These are phyloP conservation scores for Synanceia verrucosa DNA, from an alignment of 2,797 vertebrate genomes.

Conservation along the genomic window DNA sequence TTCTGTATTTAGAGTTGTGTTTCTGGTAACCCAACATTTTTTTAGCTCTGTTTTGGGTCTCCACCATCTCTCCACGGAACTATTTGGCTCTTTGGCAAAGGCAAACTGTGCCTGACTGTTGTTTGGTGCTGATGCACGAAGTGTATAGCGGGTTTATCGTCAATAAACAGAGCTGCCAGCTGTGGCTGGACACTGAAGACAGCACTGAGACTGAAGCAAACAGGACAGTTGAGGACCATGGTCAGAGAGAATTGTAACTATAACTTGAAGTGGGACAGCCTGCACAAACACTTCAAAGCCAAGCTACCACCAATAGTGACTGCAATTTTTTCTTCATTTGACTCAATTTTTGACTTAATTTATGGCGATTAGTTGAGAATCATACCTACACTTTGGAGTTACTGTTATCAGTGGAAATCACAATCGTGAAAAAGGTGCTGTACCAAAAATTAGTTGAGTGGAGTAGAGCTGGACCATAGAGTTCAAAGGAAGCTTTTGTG, in stretches of 20 bases:
- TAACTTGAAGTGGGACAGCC: rapidly evolving
- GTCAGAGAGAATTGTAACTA: background rate
- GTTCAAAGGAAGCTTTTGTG: background rate
- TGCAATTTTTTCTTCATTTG: background rate
- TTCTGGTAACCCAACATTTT: rapidly evolving
- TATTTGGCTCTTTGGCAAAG: background rate
- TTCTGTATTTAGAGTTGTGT: background rate
- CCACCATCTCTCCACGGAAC: background rate
- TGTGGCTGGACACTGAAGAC: background rate
- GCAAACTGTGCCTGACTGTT: background rate
- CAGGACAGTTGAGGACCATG: background rate
- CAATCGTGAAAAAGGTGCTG: background rate
- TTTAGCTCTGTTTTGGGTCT: background rate
- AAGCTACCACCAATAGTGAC: background rate
- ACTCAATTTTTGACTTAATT: background rate
- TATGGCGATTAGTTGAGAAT: background rate
- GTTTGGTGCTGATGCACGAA: background rate
- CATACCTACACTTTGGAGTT: background rate
- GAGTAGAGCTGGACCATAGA: background rate
- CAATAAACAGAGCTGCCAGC: background rate
- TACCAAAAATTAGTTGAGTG: background rate
- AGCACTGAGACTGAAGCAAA: background rate
- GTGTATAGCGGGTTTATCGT: background rate
- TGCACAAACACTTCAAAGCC: background rate
- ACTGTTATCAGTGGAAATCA: background rate